phyloP scores from a whole-genome alignment of 2,797 vertebrate species.

The Erpetoichthys calabaricus region DNA sequence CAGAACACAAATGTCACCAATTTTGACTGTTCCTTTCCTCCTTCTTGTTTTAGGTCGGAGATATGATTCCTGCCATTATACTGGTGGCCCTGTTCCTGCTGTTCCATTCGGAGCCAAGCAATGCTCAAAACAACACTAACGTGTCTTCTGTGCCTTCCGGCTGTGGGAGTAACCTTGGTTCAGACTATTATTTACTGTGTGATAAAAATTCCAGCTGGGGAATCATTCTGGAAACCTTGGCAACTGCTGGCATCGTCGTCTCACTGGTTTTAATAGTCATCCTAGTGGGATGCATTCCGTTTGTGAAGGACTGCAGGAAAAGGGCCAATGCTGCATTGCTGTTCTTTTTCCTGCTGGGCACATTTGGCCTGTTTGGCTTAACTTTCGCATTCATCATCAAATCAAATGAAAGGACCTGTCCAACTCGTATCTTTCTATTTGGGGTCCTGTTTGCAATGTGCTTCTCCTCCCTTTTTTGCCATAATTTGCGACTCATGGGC shows the following conservation, averaged over 20 bases:
- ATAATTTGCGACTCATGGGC: constrained; percentile 52
- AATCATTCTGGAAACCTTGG: constrained; percentile 55
- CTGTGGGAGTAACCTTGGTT: constrained; percentile 27
- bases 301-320: constrained; percentile 43
- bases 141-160: constrained; percentile 18
- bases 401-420: constrained; percentile 50
- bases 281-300: constrained; percentile 34
- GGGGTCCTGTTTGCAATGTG: constrained; percentile 68
- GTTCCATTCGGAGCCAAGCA: background rate
- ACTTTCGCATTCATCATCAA: constrained; percentile 74
- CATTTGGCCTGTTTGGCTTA: constrained; percentile 63
- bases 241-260: constrained; percentile 47
- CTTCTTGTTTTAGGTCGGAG: too few relatives aligned
- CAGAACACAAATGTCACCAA: too few relatives aligned
- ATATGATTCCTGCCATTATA: too few relatives aligned
- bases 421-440: constrained; percentile 75
- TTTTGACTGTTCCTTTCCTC: too few relatives aligned
- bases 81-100: background rate
- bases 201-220: constrained; percentile 58
- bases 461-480: constrained; percentile 72
- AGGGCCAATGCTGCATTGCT: constrained; percentile 42
- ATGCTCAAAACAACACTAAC: constrained; percentile 9
- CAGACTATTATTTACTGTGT: constrained; percentile 57
- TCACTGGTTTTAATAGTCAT: constrained; percentile 36
- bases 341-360: constrained; percentile 63